Base-by-base conservation (phyloP, 2,888 invertebrate species). In the Sipha maydis region DNA sequence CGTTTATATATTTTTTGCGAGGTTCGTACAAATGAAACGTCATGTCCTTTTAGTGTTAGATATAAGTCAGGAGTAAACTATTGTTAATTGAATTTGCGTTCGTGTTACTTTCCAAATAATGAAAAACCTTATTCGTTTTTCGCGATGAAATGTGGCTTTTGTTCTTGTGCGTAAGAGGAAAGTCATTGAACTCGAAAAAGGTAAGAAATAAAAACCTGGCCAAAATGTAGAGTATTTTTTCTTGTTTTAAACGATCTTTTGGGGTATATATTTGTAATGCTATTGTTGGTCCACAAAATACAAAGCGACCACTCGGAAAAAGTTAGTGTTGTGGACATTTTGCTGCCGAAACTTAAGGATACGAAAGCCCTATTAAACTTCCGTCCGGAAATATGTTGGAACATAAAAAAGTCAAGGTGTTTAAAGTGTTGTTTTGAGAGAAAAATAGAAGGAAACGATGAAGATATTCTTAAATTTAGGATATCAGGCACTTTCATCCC, bases 391-490 rank as follows among this genome's bases (percentile, higher is more conserved):
- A 82, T 31, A 41, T 48, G 80, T 48, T 73, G 75, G 80, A 79
- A 82, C 56, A 73, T 86, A 88, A 88, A 88, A 88, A 88, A 88
- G 79, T 82, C 80, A 80, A 80, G 88, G 75, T 56, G 88, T 80
- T 88, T 88, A 88, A 88, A 88, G 88, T 88, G 88, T 56, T 82
- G 88, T 88, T 88, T 28, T 8, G 77, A 69, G 21, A 19, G 67
- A 77, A 77, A 85, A 75, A 84, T 56, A 77, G n/a, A 84, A 83
- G 71, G 48, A 83, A 85, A 48, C 48, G 31, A 4, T 21, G 34
- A 69, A 61, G 48, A 85, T 41, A 77, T 77, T 85, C 77, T 85
- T 85, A 85, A 85, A 85, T 85, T 85, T 85, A 69, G 85, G 48
- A 85, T 69, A 77, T 48, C 31, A 41, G 41, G 85, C 77, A 77